Base-by-base conservation (phyloP, 2,113 vertebrate species). In the Electrona antarctica region DNA sequence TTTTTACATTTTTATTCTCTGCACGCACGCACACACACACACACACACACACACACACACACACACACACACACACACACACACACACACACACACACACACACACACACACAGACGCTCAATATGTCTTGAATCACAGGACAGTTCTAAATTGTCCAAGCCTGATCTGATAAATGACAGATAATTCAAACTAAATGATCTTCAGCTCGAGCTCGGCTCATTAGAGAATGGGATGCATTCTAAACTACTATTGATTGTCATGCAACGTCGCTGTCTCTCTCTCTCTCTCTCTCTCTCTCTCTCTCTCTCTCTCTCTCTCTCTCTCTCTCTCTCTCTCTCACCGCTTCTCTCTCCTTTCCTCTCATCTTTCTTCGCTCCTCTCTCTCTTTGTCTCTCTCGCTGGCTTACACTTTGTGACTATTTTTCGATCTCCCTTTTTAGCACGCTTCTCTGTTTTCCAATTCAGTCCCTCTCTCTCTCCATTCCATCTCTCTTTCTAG, bases 181-280 rank as follows among this genome's bases (percentile, higher is more conserved):
- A 85, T 87, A 74, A 89, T 87, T 89, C 72, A 80, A 79, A 88
- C 69, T 83, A 80, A 82, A 86, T 90, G 75, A 82, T 79, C 77
- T 81, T 79, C 60, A 15, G 81, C 73, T 72, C 67, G 57, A 15
- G 81, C 73, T 72, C 67, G 57, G 71, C 85, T 90, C 88, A 88
- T 89, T 86, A 88, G 83, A 82, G 77, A 41, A 90, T 59, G 87
- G 89, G 79, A 86, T 80, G 65, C 60, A 78, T 83, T 89, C 81
- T 89, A 75, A 91, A 85, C 80, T 86, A 54, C 46, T 91, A 92
- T 93, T 89, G 92, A 92, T 92, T 91, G 87, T 58, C 67, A 64
- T 81, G 70, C 73, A 3, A 60, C 48, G 10, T 28, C 7, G 48
- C 54, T 54, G 7, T 67, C 47, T 67, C 52, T 52, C 29, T 65